Conservation (phyloP, 2,797 vertebrate genomes). For the Astyanax mexicanus region DNA sequence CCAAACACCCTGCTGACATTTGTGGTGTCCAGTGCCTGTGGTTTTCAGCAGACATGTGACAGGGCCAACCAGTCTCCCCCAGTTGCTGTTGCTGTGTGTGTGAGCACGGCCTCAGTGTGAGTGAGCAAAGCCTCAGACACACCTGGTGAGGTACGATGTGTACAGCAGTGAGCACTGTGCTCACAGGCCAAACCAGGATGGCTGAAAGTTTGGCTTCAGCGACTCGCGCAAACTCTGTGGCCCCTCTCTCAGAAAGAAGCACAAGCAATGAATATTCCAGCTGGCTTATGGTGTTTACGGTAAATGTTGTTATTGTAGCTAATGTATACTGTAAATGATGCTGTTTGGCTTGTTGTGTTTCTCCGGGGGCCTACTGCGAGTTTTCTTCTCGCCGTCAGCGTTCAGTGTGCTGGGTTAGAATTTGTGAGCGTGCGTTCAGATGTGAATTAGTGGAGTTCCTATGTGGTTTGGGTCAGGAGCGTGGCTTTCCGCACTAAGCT, state of each 20-base stretch:
- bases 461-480: slow-evolving; percentile 10
- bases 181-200: slow-evolving; percentile 41
- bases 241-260: slow-evolving; percentile 41
- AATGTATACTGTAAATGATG: slow-evolving; percentile 45
- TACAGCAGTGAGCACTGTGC: slow-evolving; percentile 40
- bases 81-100: slow-evolving; percentile 43
- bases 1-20: slow-evolving; percentile 70
- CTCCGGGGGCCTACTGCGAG: slow-evolving; percentile 19
- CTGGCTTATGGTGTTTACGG: slow-evolving; percentile 44
- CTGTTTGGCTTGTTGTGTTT: slow-evolving; percentile 10
- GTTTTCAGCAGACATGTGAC: slow-evolving; percentile 77
- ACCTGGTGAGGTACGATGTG: slow-evolving; percentile 44
- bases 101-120: slow-evolving; percentile 62
- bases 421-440: slow-evolving; percentile 33
- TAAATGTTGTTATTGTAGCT: slow-evolving; percentile 50
- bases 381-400: slow-evolving; percentile 31
- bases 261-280: slow-evolving; percentile 39
- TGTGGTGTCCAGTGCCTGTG: slow-evolving; percentile 76
- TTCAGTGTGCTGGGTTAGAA: slow-evolving; percentile 31
- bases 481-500: slow-evolving; percentile 15
- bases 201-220: slow-evolving; percentile 40
- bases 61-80: slow-evolving; percentile 67
- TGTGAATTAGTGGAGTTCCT: slow-evolving; percentile 36
- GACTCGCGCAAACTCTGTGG: slow-evolving; percentile 31
- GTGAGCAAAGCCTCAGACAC: slow-evolving; percentile 53